Percentiles rank a stretch among this genome's conserved stretches.
These are phyloP conservation scores for Synergus itoensis DNA, from an alignment of 2,888 invertebrate species.

Conservation along the genomic window DNA sequence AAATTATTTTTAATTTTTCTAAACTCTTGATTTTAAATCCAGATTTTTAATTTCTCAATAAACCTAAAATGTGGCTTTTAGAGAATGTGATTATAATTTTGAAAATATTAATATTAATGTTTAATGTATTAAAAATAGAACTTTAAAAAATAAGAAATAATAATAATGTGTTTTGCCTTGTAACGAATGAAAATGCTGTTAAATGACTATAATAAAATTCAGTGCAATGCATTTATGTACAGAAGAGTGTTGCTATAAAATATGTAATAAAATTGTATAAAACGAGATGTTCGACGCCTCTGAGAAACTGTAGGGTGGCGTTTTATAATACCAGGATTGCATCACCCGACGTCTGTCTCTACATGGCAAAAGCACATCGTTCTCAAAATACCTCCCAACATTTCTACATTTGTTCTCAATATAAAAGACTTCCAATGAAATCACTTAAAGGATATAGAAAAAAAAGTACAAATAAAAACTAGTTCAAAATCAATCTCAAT, in stretches of 20 bases:
- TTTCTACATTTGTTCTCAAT: slow-evolving; percentile 23
- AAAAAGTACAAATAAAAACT: neutral
- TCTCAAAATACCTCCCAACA: slow-evolving; percentile 14
- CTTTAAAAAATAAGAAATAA: too few species aligned
- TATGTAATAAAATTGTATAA: neutral
- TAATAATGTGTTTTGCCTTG: too few species aligned
- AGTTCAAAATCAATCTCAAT: neutral
- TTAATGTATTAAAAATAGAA: too few species aligned
- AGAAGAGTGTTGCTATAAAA: neutral
- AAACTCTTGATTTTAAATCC: too few species aligned
- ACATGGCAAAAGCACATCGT: neutral
- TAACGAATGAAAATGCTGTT: too few species aligned
- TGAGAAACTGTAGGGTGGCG: slow-evolving; percentile 6
- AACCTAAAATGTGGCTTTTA: too few species aligned
- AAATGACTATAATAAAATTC: too few species aligned
- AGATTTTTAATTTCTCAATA: too few species aligned
- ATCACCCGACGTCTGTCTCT: neutral
- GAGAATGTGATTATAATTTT: too few species aligned
- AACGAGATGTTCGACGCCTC: neutral
- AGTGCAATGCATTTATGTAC: neutral
- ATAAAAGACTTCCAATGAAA: slow-evolving; percentile 14
- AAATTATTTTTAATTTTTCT: too few species aligned
- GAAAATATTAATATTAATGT: too few species aligned
- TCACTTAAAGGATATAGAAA: neutral
- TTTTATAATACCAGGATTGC: neutral